Evolutionary conservation across 2,888 invertebrate species (phyloP).

Genomic region (Mythimna vitellina): DNA sequence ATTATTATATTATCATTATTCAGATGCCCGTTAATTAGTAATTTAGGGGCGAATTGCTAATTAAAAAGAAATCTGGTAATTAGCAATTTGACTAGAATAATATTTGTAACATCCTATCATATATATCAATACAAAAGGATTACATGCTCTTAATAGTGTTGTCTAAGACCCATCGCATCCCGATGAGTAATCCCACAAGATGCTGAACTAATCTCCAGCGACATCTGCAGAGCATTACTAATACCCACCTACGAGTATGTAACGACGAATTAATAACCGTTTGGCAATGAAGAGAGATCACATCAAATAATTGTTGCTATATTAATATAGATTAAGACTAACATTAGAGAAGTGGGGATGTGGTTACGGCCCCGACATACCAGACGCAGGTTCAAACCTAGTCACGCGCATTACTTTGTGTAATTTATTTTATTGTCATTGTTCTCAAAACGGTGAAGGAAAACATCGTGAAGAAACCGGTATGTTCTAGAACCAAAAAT

Average conservation of each 20-base stretch:
- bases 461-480: no score
- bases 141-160: background rate
- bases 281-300: conserved; percentile 4
- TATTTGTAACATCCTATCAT: background rate
- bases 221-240: conserved; percentile 12
- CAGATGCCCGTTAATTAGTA: no score
- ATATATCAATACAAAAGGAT: background rate
- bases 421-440: no score
- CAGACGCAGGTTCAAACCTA: no score
- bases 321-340: background rate
- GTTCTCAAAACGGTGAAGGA: no score
- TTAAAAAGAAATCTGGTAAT: no score
- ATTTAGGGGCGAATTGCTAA: no score
- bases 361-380: no score
- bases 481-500: no score
- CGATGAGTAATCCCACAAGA: conserved; percentile 23
- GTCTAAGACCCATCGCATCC: conserved; percentile 10
- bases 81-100: no score
- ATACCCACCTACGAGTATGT: conserved; percentile 5
- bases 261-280: conserved; percentile 29
- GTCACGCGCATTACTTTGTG: no score
- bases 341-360: background rate
- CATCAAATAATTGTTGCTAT: conserved; percentile 18
- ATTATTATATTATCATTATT: no score
- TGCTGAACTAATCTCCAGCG: conserved; percentile 31